Conservation (phyloP, 2,888 invertebrate species). For the Scaptomyza parva region DNA sequence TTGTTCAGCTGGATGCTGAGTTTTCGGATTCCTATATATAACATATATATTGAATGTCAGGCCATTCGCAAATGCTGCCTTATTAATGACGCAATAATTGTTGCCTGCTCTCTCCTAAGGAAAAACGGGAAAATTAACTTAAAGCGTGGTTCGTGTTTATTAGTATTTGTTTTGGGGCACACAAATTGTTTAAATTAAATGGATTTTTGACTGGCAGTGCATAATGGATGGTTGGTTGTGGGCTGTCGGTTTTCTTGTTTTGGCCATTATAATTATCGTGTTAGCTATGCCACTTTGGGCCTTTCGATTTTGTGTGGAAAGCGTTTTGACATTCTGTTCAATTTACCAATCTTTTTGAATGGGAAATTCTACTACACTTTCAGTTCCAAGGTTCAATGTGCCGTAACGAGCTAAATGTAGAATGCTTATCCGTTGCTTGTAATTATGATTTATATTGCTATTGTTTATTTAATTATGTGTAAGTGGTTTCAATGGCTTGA, state of each 20-base stretch:
- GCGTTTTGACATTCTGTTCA: slow-evolving; percentile 71
- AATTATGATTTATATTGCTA: slow-evolving; percentile 67
- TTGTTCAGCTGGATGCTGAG: slow-evolving; percentile 9
- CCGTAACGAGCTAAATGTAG: slow-evolving; percentile 36
- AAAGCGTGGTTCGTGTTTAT: slow-evolving; percentile 27
- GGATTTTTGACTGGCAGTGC: slow-evolving; percentile 52
- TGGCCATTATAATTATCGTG: slow-evolving; percentile 75
- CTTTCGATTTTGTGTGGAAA: slow-evolving; percentile 60
- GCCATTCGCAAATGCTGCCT: slow-evolving; percentile 76
- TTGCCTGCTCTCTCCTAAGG: slow-evolving; percentile 45
- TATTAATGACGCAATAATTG: slow-evolving; percentile 83
- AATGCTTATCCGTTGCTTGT: slow-evolving; percentile 14
- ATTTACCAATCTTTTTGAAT: slow-evolving; percentile 69
- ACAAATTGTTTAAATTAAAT: slow-evolving; percentile 75
- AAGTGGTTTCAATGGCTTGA: slow-evolving; percentile 23
- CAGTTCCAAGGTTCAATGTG: slow-evolving; percentile 6
- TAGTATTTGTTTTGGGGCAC: slow-evolving; percentile 56
- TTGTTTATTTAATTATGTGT: slow-evolving; percentile 54
- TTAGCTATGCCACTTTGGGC: slow-evolving; percentile 60
- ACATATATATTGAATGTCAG: slow-evolving; percentile 69
- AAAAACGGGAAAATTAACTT: slow-evolving; percentile 3
- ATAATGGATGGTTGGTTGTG: background rate
- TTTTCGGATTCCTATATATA: slow-evolving; percentile 5
- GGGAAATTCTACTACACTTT: slow-evolving; percentile 61
- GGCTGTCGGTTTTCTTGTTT: slow-evolving; percentile 45